These are phyloP conservation scores for Acleris holmiana DNA, from an alignment of 2,888 invertebrate species.

Conservation along the genomic window DNA sequence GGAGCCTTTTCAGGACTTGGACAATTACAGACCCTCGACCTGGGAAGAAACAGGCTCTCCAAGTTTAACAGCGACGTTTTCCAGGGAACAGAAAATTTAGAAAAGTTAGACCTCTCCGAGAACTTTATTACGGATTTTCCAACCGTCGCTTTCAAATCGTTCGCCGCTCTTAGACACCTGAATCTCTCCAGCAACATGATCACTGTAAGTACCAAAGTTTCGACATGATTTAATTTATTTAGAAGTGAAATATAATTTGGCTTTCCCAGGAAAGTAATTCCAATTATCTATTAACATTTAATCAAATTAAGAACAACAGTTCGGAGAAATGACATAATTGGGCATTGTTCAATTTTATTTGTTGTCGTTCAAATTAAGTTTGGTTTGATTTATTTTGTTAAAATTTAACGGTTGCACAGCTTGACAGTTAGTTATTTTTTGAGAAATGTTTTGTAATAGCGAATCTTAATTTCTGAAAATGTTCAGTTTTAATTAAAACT, in stretches of 20 bases:
- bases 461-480: too few relatives aligned
- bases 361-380: constrained; percentile 11
- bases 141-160: constrained; percentile 88
- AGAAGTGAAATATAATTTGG: neutral
- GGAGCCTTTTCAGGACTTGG: constrained; percentile 88
- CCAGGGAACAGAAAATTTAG: constrained; percentile 89
- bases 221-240: constrained; percentile 16
- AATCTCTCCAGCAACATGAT: constrained; percentile 94
- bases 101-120: constrained; percentile 92
- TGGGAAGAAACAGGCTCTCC: constrained; percentile 91
- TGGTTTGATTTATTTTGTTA: constrained; percentile 26
- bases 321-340: constrained; percentile 16
- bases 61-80: constrained; percentile 94
- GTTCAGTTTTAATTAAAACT: too few relatives aligned
- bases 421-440: too few relatives aligned
- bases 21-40: constrained; percentile 87
- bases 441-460: too few relatives aligned
- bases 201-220: constrained; percentile 81
- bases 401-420: too few relatives aligned
- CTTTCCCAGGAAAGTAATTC: constrained; percentile 7
- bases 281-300: constrained; percentile 21
- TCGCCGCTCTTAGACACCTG: constrained; percentile 88
- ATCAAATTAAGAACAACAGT: constrained; percentile 15
- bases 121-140: constrained; percentile 94
- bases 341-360: constrained; percentile 14